Evolutionary conservation across 2,888 invertebrate species (phyloP), one percentile per base, ranked within the genome.

Genomic region (Coelinius sp.): DNA sequence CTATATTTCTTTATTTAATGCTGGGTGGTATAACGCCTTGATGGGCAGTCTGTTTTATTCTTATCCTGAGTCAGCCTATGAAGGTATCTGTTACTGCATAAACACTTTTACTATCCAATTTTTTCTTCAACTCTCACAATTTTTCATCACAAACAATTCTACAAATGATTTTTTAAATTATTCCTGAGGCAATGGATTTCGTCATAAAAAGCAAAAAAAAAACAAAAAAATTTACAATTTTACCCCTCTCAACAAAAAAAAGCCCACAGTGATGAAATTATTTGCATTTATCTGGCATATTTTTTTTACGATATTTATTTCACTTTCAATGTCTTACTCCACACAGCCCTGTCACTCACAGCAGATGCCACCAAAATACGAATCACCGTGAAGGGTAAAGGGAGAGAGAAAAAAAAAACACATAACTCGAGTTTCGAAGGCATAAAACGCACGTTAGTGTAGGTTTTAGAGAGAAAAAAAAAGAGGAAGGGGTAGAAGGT

Each of bases 1-100:
- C 84, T 84, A 85, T 85, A 85, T 84, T 85, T 85, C 84, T 85
- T 85, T 84, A 84, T 85, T 85, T 85, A 85, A 85, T 82, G 83
- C 77, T 81, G 81, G n/a, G 80, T 75, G 78, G 82, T 85, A 84
- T 73, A 73, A 82, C 81, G 82, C 80, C 80, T 78, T 79, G 81
- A 83, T 84, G 83, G n/a, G 83, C 82, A 81, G 82, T 84, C 82
- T 81, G 79, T 83, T 84, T 84, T 83, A 83, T 84, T 83, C 81
- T 81, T 78, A 69, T 8, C 76, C 84, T 85, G 85, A 85, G 77
- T 85, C 85, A 85, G 84, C 81, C 74, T 76, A 72, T 75, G 72
- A 70, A 75, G 74, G 75, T 25, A 71, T 74, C 74, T 24, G 31
- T 49, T 31, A 35, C 35, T 70, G 46, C 17, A 27, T 65, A 46